Evolutionary conservation across 2,888 invertebrate species (phyloP), one percentile per base, ranked within the genome.

Genomic region (Caenorhabditis plicata): DNA sequence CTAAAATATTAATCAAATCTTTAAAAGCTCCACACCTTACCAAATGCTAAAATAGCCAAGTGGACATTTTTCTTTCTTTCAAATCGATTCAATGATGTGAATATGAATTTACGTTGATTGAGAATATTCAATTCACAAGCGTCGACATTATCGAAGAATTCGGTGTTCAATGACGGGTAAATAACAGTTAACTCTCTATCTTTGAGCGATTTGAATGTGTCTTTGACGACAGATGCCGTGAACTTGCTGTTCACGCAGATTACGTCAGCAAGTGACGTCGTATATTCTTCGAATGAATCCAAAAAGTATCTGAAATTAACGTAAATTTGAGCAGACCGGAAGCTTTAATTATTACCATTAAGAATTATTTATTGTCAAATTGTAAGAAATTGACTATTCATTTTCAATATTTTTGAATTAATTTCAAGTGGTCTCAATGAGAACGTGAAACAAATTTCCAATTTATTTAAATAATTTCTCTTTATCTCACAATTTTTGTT

Each of bases 161-260:
- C 85, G 0, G 90, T 89, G 74, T 93, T 90, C 39, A 98, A 88
- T 1, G 95, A 92, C 2, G 98, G 98, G 84, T 98, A 93, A 29
- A 99, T 85, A 11, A 95, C 52, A 13, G 31, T 44, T 2, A 50
- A 15, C 8, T 57, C 45, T 9, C 29, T 17, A 41, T 36, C 13
- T 19, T 20, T 9, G 31, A 60, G 17, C 4, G 72, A 55, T n/a
- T 53, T 43, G 40, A 77, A 76, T 0, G 73, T 71, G n/a, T 66
- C 46, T 5, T 55, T 50, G 15, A 72, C 61, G 8, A 76, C 64
- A 15, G 20, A 40, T 43, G 85, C 84, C n/a, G 98, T 99, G 81
- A 92, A 99, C 80, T 89, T 87, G 79, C 95, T 96, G 81, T 99
- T 99, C 0, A 98, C 98, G 56, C 96, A 85, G 48, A 96, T 87